These are phyloP conservation scores for Hydrotaea diabolus DNA, from an alignment of 2,888 invertebrate species.

Conservation along the genomic window DNA sequence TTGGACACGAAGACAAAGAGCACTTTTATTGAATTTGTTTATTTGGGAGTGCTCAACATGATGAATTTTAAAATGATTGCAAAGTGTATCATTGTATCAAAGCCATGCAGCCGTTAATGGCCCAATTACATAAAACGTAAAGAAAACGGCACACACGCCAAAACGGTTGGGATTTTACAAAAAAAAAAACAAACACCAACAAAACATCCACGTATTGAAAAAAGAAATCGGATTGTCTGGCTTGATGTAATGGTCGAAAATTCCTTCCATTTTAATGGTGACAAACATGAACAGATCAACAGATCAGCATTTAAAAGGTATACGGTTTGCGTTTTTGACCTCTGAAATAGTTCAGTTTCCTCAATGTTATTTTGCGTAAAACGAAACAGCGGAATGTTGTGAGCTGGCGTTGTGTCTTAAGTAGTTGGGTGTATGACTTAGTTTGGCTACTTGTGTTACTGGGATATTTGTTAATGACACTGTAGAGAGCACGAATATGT, in stretches of 20 bases:
- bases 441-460: no score
- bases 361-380: no score
- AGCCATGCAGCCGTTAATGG: constrained; percentile 6
- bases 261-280: not conserved
- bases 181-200: not conserved
- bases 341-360: no score
- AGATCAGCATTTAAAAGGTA: no score
- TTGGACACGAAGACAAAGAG: not conserved
- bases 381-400: no score
- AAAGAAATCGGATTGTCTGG: not conserved
- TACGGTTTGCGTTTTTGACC: no score
- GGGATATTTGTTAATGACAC: no score
- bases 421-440: no score
- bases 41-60: constrained; percentile 15
- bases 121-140: constrained; percentile 9
- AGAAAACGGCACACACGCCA: not conserved
- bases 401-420: no score
- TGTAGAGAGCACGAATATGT: no score
- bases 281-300: no score
- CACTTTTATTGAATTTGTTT: not conserved
- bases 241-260: not conserved
- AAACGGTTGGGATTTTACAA: not conserved
- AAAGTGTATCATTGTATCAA: constrained; percentile 22
- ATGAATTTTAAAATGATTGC: constrained; percentile 28
- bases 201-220: not conserved